Conservation (phyloP, 2,797 vertebrate genomes). For the Percopsis omiscomaycus region DNA sequence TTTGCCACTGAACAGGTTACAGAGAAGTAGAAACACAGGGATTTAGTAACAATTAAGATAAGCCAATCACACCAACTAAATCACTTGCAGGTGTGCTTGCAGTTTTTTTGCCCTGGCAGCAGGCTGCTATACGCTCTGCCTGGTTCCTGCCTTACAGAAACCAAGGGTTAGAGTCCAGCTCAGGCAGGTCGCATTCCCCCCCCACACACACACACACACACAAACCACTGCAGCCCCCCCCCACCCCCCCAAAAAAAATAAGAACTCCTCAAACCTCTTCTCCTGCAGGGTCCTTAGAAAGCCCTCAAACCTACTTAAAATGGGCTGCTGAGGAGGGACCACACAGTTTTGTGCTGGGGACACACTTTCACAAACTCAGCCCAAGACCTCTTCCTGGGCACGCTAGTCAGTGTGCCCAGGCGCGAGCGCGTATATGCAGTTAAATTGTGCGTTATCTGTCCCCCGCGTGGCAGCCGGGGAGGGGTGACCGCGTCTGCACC, state of each 20-base stretch:
- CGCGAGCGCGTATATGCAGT: slow-evolving; percentile 40
- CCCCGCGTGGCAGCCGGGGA: slow-evolving; percentile 29
- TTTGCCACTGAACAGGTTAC: slow-evolving; percentile 44
- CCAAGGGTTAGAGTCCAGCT: slow-evolving; percentile 53
- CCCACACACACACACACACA: slow-evolving; percentile 6
- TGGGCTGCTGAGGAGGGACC: slow-evolving; percentile 41
- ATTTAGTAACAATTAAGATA: slow-evolving; percentile 59
- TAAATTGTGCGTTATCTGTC: slow-evolving; percentile 43
- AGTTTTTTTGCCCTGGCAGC: slow-evolving; percentile 10
- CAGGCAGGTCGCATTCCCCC: slow-evolving; percentile 18
- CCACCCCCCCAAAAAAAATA: slow-evolving; percentile 48
- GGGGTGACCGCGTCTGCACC: slow-evolving; percentile 40
- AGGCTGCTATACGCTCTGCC: slow-evolving; percentile 35
- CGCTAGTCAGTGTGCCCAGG: slow-evolving; percentile 48
- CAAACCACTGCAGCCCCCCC: slow-evolving; percentile 39
- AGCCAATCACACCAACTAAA: slow-evolving; percentile 40
- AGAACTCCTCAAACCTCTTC: slow-evolving; percentile 24
- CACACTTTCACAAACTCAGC: slow-evolving; percentile 36
- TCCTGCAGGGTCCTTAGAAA: slow-evolving; percentile 36
- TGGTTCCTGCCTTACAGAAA: slow-evolving; percentile 49
- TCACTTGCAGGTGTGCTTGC: slow-evolving; percentile 14
- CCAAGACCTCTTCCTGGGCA: slow-evolving; percentile 44
- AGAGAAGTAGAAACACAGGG: slow-evolving; percentile 44
- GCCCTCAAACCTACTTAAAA: slow-evolving; percentile 50
- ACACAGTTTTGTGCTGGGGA: slow-evolving; percentile 62